phyloP scores from a whole-genome alignment of 2,797 vertebrate genomes.

The Florisuga fusca region DNA sequence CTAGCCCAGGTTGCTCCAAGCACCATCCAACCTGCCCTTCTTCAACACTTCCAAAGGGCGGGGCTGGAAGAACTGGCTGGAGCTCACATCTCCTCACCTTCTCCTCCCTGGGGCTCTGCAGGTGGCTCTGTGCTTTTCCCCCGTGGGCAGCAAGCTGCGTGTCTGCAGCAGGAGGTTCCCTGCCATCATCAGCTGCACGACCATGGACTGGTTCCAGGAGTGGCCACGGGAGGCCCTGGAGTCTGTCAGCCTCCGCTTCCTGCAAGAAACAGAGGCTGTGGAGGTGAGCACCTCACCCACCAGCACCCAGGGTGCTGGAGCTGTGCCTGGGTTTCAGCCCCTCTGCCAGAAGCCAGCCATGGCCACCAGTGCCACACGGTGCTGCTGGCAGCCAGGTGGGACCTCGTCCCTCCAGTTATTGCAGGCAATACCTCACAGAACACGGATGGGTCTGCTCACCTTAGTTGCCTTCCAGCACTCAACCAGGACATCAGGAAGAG shows the following conservation, averaged over 20 bases:
- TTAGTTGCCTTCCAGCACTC: rapidly evolving
- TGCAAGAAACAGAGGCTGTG: conserved; percentile 85
- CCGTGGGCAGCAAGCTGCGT: conserved; percentile 88
- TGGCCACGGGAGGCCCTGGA: conserved; percentile 93
- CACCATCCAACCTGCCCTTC: too few relatives aligned
- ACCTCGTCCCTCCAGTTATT: rapidly evolving
- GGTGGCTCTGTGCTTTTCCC: conserved; percentile 94
- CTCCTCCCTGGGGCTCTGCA: conserved; percentile 25
- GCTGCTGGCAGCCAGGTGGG: background rate
- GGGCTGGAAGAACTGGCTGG: too few relatives aligned
- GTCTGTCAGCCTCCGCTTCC: conserved; percentile 91
- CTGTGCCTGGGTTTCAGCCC: background rate
- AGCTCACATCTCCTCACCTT: background rate
- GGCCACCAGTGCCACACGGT: rapidly evolving
- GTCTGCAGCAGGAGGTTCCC: conserved; percentile 91
- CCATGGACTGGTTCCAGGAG: conserved; percentile 94
- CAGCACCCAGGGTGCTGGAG: rapidly evolving
- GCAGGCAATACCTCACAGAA: rapidly evolving
- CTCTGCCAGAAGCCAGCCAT: rapidly evolving
- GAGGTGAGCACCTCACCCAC: conserved; percentile 79
- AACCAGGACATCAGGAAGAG: background rate
- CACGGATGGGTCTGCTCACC: background rate
- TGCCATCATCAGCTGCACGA: conserved; percentile 87
- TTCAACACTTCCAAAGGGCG: too few relatives aligned
- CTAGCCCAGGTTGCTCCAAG: too few relatives aligned